Percentiles rank a stretch among this genome's conserved stretches.
These are phyloP conservation scores for Hypselothyrea guttata DNA, from an alignment of 2,888 invertebrate species.

Conservation along the genomic window DNA sequence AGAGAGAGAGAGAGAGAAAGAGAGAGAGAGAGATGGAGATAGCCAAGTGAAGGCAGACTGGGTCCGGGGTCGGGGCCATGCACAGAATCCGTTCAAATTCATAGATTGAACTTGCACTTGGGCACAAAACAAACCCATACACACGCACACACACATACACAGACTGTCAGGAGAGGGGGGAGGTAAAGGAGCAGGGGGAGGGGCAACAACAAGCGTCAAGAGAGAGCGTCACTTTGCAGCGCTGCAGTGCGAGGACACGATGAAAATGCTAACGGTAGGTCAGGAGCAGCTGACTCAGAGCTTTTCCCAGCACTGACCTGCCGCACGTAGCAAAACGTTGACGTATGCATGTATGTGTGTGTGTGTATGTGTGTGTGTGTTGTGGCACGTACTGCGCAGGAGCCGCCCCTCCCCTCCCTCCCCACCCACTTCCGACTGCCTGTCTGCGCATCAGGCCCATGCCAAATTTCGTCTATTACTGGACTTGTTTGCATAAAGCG, in stretches of 20 bases:
- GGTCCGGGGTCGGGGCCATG: conserved; percentile 67
- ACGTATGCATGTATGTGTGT: conserved; percentile 8
- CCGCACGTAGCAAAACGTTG: conserved; percentile 56
- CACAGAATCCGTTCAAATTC: conserved; percentile 75
- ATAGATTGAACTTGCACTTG: conserved; percentile 80
- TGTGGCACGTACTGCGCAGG: conserved; percentile 58
- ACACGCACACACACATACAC: conserved; percentile 27
- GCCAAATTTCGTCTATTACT: too few species aligned
- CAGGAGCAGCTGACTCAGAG: conserved; percentile 54
- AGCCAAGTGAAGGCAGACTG: conserved; percentile 9
- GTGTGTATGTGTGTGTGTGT: background rate
- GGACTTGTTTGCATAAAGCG: too few species aligned
- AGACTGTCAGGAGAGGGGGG: background rate
- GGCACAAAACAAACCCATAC: conserved; percentile 56
- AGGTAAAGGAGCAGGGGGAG: background rate
- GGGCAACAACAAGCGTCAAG: too few species aligned
- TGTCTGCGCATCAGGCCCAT: background rate
- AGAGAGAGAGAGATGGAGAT: background rate
- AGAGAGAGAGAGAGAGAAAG: background rate
- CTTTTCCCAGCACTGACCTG: conserved; percentile 62
- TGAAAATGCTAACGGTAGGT: conserved; percentile 53
- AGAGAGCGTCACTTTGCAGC: conserved; percentile 49
- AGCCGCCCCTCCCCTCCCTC: conserved; percentile 2
- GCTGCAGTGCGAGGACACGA: conserved; percentile 46
- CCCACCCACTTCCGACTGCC: background rate